Percentiles rank a stretch among this genome's conserved stretches.
Evolutionary conservation across 2,888 invertebrate species (phyloP).

Genomic region (Ornithoptera alexandrae): DNA sequence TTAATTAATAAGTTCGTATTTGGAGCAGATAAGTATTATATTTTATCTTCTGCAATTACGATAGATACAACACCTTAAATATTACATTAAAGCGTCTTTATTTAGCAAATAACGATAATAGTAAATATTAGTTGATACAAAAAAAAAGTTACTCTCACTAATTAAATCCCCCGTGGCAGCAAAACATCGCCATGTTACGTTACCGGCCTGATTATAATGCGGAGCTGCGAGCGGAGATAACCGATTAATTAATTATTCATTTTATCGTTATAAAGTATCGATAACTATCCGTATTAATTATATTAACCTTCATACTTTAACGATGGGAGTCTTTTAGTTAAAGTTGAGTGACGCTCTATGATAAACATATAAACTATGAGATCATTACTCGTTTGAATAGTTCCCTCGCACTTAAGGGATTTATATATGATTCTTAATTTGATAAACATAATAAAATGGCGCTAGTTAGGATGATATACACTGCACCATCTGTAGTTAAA

Average conservation of each 20-base stretch:
- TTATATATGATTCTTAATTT: too few species aligned
- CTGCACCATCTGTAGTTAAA: too few species aligned
- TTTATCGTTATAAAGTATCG: slow-evolving; percentile 19
- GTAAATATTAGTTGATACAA: not conserved
- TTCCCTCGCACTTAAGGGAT: too few species aligned
- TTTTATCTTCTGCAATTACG: too few species aligned
- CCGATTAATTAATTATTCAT: slow-evolving; percentile 30
- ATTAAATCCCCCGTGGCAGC: slow-evolving; percentile 21
- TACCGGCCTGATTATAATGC: slow-evolving; percentile 19
- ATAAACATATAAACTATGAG: not conserved
- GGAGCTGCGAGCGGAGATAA: slow-evolving; percentile 23
- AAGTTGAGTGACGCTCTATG: not conserved
- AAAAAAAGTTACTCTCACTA: slow-evolving; percentile 9
- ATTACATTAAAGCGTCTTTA: too few species aligned
- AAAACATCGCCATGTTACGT: slow-evolving; percentile 17
- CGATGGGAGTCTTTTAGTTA: not conserved
- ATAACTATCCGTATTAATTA: slow-evolving; percentile 19
- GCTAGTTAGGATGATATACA: too few species aligned
- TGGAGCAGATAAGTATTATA: too few species aligned
- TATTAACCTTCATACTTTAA: slow-evolving; percentile 1
- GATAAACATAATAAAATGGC: too few species aligned
- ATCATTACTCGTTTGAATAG: too few species aligned
- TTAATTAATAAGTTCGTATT: too few species aligned
- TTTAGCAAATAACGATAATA: too few species aligned
- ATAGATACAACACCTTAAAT: too few species aligned